phyloP scores from a whole-genome alignment of 2,113 vertebrate genomes.

The Pituophis catenifer region DNA sequence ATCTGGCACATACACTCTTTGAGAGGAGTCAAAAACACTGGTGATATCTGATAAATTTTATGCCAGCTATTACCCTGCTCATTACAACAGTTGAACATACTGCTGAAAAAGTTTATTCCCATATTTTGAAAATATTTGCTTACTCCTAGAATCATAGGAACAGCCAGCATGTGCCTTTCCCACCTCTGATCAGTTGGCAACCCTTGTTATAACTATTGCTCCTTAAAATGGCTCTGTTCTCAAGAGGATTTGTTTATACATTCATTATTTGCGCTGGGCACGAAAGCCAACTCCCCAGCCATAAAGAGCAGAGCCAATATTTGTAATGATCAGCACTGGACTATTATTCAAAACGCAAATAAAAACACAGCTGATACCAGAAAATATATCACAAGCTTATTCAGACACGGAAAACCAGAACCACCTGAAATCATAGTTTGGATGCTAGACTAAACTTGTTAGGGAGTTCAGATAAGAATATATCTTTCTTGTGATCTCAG shows the following conservation, averaged over 20 bases:
- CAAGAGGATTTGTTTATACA: slow-evolving; percentile 9
- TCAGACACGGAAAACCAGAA: neutral
- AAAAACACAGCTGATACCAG: neutral
- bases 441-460: neutral
- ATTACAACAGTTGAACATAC: neutral
- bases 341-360: neutral
- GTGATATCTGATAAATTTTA: neutral
- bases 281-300: slow-evolving; percentile 6
- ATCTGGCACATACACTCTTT: neutral
- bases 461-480: neutral
- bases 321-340: slow-evolving; percentile 25
- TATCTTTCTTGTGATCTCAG: neutral
- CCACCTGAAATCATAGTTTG: neutral
- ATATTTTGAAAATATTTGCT: neutral
- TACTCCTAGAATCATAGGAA: neutral
- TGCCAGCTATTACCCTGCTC: no score
- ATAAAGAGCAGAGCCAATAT: slow-evolving; percentile 18
- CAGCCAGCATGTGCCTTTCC: neutral
- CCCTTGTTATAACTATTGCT: neutral
- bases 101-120: neutral
- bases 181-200: neutral
- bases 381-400: neutral
- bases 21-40: neutral
- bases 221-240: neutral
- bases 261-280: neutral